phyloP scores from a whole-genome alignment of 1,140 invertebrate genomes.

The Leptonema lineaticorne region DNA sequence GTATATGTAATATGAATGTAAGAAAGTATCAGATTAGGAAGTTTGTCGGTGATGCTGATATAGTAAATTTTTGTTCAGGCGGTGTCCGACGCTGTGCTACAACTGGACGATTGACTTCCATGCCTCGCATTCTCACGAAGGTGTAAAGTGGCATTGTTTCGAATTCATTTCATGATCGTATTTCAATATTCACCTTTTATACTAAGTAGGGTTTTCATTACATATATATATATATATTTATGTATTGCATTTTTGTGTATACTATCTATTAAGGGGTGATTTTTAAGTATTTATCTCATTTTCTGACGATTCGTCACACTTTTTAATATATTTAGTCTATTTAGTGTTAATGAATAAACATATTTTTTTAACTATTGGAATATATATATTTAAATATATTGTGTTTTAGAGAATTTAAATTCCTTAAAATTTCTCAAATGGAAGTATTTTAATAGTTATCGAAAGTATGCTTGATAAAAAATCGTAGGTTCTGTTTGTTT shows the following conservation, averaged over 20 bases:
- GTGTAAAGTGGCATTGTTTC: slow-evolving; percentile 24
- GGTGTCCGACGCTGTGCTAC: slow-evolving; percentile 21
- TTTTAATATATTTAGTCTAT: too few species aligned
- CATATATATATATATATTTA: too few species aligned
- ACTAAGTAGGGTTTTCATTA: not conserved
- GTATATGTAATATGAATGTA: not conserved
- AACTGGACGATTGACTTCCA: slow-evolving; percentile 19
- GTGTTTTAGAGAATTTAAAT: too few species aligned
- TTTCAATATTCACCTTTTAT: not conserved
- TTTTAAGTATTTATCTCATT: too few species aligned
- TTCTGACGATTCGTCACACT: too few species aligned
- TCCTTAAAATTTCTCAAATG: too few species aligned
- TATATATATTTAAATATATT: too few species aligned
- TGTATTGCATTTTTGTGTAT: too few species aligned
- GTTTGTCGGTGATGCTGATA: slow-evolving; percentile 33
- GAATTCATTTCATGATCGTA: slow-evolving; percentile 9
- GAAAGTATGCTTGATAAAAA: slow-evolving; percentile 1
- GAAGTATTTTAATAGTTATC: not conserved
- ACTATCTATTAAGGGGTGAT: too few species aligned
- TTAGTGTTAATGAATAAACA: too few species aligned
- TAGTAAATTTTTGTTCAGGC: slow-evolving; percentile 42
- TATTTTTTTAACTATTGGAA: too few species aligned
- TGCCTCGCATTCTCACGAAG: slow-evolving; percentile 23
- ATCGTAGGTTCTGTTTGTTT: slow-evolving; percentile 13
- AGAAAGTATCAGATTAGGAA: slow-evolving; percentile 9